These are phyloP conservation scores for Periphyllus acericola DNA, from an alignment of 2,888 invertebrate genomes.

Conservation along the genomic window DNA sequence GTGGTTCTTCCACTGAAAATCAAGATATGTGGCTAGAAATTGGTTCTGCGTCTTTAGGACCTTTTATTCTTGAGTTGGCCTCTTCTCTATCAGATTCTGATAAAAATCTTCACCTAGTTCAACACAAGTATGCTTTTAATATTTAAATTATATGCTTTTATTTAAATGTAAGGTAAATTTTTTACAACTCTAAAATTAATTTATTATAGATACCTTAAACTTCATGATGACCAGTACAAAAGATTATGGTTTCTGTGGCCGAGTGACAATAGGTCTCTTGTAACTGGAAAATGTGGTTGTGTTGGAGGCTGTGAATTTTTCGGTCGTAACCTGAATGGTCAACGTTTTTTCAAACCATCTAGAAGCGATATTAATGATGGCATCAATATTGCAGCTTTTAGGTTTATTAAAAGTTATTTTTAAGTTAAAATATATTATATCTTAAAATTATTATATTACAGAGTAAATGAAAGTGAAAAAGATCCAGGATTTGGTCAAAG, in stretches of 20 bases:
- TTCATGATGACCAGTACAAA: conserved; percentile 85
- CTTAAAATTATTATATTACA: conserved; percentile 66
- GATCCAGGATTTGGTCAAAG: conserved; percentile 96
- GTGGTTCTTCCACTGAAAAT: conserved; percentile 66
- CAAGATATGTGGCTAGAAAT: conserved; percentile 90
- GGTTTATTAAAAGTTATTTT: conserved; percentile 68
- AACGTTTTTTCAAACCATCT: conserved; percentile 87
- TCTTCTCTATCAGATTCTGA: conserved; percentile 82
- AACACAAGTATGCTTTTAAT: conserved; percentile 74
- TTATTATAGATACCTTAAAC: conserved; percentile 73
- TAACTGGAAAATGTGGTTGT: conserved; percentile 88
- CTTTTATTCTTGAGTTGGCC: conserved; percentile 88
- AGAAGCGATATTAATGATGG: conserved; percentile 83
- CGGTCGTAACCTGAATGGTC: conserved; percentile 89
- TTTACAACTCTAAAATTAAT: neutral
- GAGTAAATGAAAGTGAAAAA: conserved; percentile 79
- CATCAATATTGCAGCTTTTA: conserved; percentile 82
- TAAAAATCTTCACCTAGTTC: conserved; percentile 79
- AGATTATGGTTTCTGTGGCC: conserved; percentile 97
- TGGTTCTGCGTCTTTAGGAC: conserved; percentile 89
- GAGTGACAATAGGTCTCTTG: conserved; percentile 71
- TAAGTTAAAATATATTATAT: neutral
- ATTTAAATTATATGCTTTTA: neutral
- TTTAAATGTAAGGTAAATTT: neutral
- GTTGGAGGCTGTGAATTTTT: conserved; percentile 95